A percentile compares a stretch with the other conserved stretches of the same genome.
These are phyloP conservation scores for Zenarchopterus dispar DNA, from an alignment of 2,797 vertebrate species.

Conservation along the genomic window DNA sequence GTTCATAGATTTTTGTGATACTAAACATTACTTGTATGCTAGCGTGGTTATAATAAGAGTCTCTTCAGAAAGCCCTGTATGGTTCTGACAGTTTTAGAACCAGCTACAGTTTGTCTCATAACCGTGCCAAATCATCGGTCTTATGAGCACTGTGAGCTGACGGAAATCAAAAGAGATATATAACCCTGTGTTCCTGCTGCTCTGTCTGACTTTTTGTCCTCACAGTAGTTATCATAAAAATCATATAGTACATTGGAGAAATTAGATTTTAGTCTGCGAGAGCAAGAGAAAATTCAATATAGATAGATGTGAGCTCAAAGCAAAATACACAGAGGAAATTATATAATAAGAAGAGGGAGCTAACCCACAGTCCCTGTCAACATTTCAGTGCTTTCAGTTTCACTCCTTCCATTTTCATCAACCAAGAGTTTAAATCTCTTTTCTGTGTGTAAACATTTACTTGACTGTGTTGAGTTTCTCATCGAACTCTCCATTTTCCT, in stretches of 20 bases:
- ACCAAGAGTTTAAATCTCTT: constrained; percentile 22
- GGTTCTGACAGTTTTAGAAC: too few relatives aligned
- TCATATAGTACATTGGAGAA: constrained; percentile 9
- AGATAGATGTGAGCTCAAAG: background rate
- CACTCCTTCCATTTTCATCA: background rate
- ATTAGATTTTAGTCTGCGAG: constrained; percentile 8
- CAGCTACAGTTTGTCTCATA: constrained; percentile 6
- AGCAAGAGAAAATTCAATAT: background rate
- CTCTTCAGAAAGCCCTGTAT: constrained; percentile 18
- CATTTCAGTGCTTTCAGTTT: background rate
- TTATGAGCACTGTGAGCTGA: constrained; percentile 25
- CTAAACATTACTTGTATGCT: too few relatives aligned
- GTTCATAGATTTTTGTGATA: too few relatives aligned
- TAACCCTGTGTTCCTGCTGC: background rate
- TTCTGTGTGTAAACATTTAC: constrained; percentile 20
- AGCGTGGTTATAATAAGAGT: constrained; percentile 1
- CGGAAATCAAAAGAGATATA: constrained; percentile 6
- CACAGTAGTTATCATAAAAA: constrained; percentile 17
- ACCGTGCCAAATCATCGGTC: constrained; percentile 13
- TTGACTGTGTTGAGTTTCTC: constrained; percentile 30
- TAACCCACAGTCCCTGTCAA: background rate
- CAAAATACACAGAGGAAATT: background rate
- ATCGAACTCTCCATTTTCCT: constrained; percentile 30
- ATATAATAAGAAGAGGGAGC: background rate
- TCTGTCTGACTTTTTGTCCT: constrained; percentile 1